A percentile compares a stretch with the other conserved stretches of the same genome.
Evolutionary conservation across 2,888 invertebrate genomes (phyloP).

Genomic region (Agrilus biguttatus): DNA sequence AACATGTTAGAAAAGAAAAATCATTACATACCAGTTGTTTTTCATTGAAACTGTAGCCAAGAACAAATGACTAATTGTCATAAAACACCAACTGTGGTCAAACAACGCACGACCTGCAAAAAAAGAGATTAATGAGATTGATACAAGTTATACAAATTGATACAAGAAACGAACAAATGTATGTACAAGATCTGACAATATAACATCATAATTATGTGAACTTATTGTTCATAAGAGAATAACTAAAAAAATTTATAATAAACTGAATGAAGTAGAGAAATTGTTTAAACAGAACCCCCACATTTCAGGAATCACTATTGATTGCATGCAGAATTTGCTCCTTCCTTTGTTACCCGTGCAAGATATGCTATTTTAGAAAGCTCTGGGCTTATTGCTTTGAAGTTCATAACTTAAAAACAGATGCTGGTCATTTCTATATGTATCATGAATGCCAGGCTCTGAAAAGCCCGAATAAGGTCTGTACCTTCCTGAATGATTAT

Average conservation of each 20-base stretch:
- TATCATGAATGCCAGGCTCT: conserved; percentile 6
- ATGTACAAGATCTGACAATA: too few relatives aligned
- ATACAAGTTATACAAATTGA: too few relatives aligned
- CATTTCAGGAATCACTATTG: conserved; percentile 9
- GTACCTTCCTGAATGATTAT: conserved; percentile 3
- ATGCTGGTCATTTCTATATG: conserved; percentile 4
- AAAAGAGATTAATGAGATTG: too few relatives aligned
- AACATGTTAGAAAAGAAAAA: too few relatives aligned
- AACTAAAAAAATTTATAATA: conserved; percentile 11
- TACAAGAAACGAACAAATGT: too few relatives aligned
- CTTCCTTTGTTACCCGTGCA: conserved; percentile 12
- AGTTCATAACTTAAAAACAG: conserved; percentile 8
- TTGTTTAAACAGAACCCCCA: conserved; percentile 2
- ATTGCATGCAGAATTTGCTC: conserved; percentile 12
- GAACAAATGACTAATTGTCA: too few relatives aligned
- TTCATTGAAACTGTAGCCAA: too few relatives aligned
- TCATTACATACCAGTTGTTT: too few relatives aligned
- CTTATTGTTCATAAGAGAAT: conserved; percentile 9
- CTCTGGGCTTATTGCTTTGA: conserved; percentile 9
- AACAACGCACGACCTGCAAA: too few relatives aligned
- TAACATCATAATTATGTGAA: too few relatives aligned
- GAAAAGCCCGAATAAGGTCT: conserved; percentile 6
- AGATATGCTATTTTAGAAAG: conserved; percentile 13
- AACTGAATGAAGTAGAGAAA: conserved; percentile 6
- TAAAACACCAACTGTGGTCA: too few relatives aligned